Evolutionary conservation across 30 jellyfish, hydroid and myxozoan species (phyloP), one percentile per base, ranked within the genome.

Genomic region (Aurelia aurita complex sp. Pacific): DNA sequence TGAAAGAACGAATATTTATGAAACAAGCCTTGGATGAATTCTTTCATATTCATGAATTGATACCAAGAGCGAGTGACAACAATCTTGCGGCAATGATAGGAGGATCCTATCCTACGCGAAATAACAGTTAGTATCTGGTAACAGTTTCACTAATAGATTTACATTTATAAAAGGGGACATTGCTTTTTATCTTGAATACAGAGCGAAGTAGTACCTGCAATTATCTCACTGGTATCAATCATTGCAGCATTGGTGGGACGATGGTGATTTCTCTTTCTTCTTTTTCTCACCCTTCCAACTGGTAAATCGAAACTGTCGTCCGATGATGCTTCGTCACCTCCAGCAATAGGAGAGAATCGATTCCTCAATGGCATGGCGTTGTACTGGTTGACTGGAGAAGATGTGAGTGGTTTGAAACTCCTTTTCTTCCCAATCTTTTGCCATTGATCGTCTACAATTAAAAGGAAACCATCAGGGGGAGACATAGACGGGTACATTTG

Each of bases 331-430:
- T 62, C 71, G 71, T 62, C 35, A 8, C 71, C 13, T 62, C 18
- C 71, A 62, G 35, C 71, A 62, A 62, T 62, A 5, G 71, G 71
- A 62, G 71, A 62, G 71, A 62, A 62, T 11, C 71, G 8, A 10
- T 62, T 62, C 2, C 71, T 62, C 71, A 62, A 62, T 43, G 71
- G 71, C 35, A 62, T 29, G 12, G n/a, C 71, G 8, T 12, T 12
- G 71, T 11, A 1, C 8, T 62, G 19, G 18, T 62, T 62, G 32
- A 62, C 71, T 11, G 71, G 71, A 62, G 71, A 62, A 62, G 71
- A 62, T 62, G 71, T 62, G 14, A 18, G 10, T 11, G 10, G 71
- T 62, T 18, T 18, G 11, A 11, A 62, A 62, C 32, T 17, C 54
- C 54, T 43, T 43, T 43, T 43, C 54, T 43, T 43, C 54, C 54